Base-by-base conservation (phyloP, 2,888 invertebrate species). In the Apantesis nais region DNA sequence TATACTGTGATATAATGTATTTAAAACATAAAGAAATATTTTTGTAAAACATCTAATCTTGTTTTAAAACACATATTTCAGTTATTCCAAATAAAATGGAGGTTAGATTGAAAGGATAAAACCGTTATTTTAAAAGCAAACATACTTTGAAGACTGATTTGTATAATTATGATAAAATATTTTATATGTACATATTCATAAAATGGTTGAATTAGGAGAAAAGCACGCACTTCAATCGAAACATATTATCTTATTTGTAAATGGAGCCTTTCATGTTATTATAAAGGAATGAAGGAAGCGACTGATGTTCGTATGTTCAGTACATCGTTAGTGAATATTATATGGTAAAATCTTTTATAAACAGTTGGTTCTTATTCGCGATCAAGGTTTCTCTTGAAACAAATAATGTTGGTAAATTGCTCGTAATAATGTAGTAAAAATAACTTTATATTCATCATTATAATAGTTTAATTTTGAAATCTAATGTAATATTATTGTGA, bases 151-250 rank as follows among this genome's bases (percentile, higher is more conserved):
- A 60, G 76, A 76, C 78, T 76, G 79, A 77, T 79, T 74, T 76
- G 48, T 74, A 78, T 74, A 76, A 63, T 82, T 76, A 82, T 80
- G 74, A 78, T 66, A 44, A 58, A 60, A 73, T 67, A 69, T 72
- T 75, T n/a, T 52, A 68, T 52, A 67, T 52, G 65, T 72, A n/a
- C n/a, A n/a, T n/a, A 52, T 79, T 76, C 77, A 74, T 78, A 90
- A 92, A 93, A 90, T 93, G 90, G 91, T 88, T 86, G 79, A 88
- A 92, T 92, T 92, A 92, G 83, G 83, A 81, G 87, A 85, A 89
- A 90, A 90, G 86, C 92, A 92, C 92, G 92, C 88, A 86, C 89
- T 87, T 85, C 76, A 83, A 83, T 83, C 82, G 73, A 83, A 81
- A 85, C 81, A 81, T 86, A 86, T 86, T 86, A 89, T 89, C 85